Base-by-base conservation (phyloP, 2,113 vertebrate genomes). In the Cinclus mexicanus region DNA sequence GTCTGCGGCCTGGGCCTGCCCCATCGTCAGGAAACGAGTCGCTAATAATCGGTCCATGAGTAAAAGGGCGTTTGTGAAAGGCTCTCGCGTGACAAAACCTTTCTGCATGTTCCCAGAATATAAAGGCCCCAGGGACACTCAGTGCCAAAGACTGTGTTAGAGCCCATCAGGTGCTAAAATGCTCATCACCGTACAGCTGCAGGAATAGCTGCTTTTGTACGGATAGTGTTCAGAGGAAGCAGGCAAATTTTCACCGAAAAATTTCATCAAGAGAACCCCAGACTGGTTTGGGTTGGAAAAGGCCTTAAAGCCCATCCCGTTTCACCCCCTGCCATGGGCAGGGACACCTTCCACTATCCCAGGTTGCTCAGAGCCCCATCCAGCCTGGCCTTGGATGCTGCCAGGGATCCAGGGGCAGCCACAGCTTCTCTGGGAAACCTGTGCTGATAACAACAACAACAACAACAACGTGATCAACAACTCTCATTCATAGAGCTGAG, bases 41-140 rank as follows among this genome's bases (percentile, higher is more conserved):
- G 10, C 15, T 24, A 17, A 41, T 15, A 6, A 6, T 2, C 10
- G 39, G 35, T 5, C 55, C 4, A 3, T 20, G 39, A 87, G 31
- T 50, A 50, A 31, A 10, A 0, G 5, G 31, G 26, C 7, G 12
- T 68, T 41, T 72, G 29, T 3, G 1, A 53, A 46, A 53, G n/a
- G 47, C 29, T 22, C 3, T 21, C 3, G 44, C 7, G 0, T n/a
- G 46, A 53, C 14, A 49, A 41, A 84, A 55, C 17, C 24, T 7
- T 42, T 15, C 25, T 14, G 10, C n/a, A 10, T 64, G 33, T 68
- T 50, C 7, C 9, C 25, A 13, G 20, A 50, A 20, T 22, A n/a
- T 24, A 47, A 39, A 87, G 8, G 2, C 0, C 2, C 2, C 12
- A 14, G 24, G 17, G 52, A 14, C 7, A 2, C 18, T 24, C 10